Base-by-base conservation (phyloP, 2,797 vertebrate species). In the Sorex maritimensis region DNA sequence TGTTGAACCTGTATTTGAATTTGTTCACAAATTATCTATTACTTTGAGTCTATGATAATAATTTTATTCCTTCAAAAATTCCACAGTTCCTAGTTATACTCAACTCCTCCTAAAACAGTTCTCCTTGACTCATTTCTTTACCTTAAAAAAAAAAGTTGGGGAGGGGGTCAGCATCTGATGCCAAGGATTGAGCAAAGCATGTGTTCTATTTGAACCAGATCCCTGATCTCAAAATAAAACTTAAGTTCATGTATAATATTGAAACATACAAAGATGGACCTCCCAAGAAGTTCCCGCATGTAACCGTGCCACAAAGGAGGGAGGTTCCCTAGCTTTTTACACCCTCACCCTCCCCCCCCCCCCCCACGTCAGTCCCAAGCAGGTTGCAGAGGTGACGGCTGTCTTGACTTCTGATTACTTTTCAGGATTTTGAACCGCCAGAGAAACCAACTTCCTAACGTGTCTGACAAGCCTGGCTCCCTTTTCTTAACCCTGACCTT, bases 31-130 rank as follows among this genome's bases (percentile, higher is more conserved):
- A 21, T 88, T 17, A 81, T 44, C 73, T 34, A 30, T 28, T 78
- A 79, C 68, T 88, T 81, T 77, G 80, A 38, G 74, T 14, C 13
- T 87, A 1, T 28, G 12, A 11, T 63, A 79, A 13, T 23, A 55
- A n/a, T 49, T 69, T 82, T 30, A 65, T 58, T 79, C 71, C 88
- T 94, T 92, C 73, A 86, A 79, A 90, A 87, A 23, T 69, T 30
- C 23, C 49, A 86, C n/a, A 55, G 41, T 24, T 88, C 13, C 34
- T 72, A 67, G 75, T 11, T 38, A 6, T 58, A 80, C 28, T 78
- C 46, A 78, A 74, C 67, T 26, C 30, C 15, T 67, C 72, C 75
- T 90, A 80, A 93, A 71, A 46, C 1, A 65, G 63, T 89, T 82
- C 68, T 84, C 84, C 44, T 75, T 78, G 34, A 89, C 75, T 83